Evolutionary conservation across 53 echinoderm and acorn worm genomes (phyloP).

Genomic region (Holothuria leucospilota): DNA sequence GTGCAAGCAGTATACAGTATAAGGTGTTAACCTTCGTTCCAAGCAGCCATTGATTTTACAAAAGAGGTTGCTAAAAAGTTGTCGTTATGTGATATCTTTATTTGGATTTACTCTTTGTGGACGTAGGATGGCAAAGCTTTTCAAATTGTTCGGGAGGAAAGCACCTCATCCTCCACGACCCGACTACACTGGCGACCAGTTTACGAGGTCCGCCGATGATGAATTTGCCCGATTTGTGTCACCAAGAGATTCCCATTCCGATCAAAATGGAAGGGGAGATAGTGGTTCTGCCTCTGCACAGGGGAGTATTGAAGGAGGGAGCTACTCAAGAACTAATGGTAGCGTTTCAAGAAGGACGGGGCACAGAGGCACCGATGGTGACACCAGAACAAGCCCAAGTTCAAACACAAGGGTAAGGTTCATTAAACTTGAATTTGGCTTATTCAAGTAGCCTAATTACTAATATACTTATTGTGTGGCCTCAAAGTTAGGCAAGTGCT

Average conservation of each 20-base stretch:
- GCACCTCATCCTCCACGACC: slow-evolving; percentile 82
- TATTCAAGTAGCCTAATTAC: too few species aligned
- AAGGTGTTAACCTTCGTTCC: too few species aligned
- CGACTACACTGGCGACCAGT: slow-evolving; percentile 72
- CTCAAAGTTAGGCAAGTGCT: too few species aligned
- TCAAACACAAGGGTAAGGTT: slow-evolving; percentile 27
- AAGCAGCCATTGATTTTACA: too few species aligned
- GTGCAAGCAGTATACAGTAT: too few species aligned
- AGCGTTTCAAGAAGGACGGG: slow-evolving; percentile 36
- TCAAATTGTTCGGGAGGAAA: slow-evolving; percentile 74
- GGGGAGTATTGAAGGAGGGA: slow-evolving; percentile 17
- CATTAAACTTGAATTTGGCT: too few species aligned
- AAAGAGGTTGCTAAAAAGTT: too few species aligned
- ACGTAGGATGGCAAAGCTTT: slow-evolving; percentile 72
- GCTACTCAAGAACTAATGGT: slow-evolving; percentile 31
- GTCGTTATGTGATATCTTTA: background rate
- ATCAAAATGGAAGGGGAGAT: slow-evolving; percentile 44
- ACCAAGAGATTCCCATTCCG: slow-evolving; percentile 10
- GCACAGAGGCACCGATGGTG: slow-evolving; percentile 15
- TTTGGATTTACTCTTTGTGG: slow-evolving; percentile 6
- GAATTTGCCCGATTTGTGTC: slow-evolving; percentile 55
- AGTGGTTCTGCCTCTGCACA: slow-evolving; percentile 2
- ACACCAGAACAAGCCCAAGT: background rate
- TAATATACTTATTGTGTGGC: too few species aligned
- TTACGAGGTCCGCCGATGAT: slow-evolving; percentile 67